Base-by-base conservation (phyloP, 2,888 invertebrate species). In the Monopis laevigella region DNA sequence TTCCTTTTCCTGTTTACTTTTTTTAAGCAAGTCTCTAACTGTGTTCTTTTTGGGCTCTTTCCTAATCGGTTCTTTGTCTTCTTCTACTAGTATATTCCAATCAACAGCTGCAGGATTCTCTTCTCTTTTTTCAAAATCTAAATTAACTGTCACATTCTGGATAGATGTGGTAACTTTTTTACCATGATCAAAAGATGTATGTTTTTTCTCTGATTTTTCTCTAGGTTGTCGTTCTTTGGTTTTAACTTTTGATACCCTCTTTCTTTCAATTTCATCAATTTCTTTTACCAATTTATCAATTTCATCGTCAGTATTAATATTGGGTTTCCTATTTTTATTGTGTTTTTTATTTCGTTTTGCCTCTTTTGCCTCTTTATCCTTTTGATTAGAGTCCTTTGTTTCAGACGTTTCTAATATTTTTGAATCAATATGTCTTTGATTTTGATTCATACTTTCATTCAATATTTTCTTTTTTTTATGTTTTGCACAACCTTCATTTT, bases 241-340 rank as follows among this genome's bases (percentile, higher is more conserved):
- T n/a, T 4, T n/a, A 28, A 11, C 7, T 28, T 7, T 7, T 7
- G 8, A 7, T 21, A 7, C 8, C 5, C 8, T 21, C 5, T 28
- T 28, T 36, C 19, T 36, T n/a, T 67, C 62, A 21, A 58, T 55
- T 39, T 65, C 70, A 48, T 74, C 75, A 38, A 80, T 77, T 56
- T 80, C 80, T 58, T 74, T 78, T 0, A 80, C 56, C 30, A 75
- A 78, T 50, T 62, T 70, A 46, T 65, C 67, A 46, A 80, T 80
- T 49, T 80, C 78, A 48, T 80, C 77, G 49, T 67, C 69, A 12
- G 52, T 45, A 36, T n/a, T 19, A 21, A 36, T 16, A 21, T 36
- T 36, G n/a, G 46, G 42, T 50, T 69, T 75, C 48, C 72, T 77
- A n/a, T 56, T 21, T 48, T 73, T 78, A 29, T 59, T 56, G 51